Evolutionary conservation across 2,888 invertebrate species (phyloP).

Genomic region (Gisinianus flammeolus): DNA sequence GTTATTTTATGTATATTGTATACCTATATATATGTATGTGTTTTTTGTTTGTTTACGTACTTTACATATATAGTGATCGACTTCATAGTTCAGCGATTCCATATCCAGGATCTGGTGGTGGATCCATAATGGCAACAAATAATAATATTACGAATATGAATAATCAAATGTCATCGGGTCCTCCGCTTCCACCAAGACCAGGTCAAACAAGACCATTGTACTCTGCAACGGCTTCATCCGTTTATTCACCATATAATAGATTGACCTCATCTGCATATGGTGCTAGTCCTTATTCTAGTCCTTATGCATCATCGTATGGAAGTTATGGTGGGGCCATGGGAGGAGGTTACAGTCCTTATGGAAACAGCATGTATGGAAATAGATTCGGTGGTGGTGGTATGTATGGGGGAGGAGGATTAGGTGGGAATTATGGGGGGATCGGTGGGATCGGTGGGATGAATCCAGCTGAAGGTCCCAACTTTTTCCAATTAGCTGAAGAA

Average conservation of each 20-base stretch:
- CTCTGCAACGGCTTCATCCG: constrained; percentile 22
- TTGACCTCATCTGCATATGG: constrained; percentile 32
- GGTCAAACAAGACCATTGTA: constrained; percentile 52
- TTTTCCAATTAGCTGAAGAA: constrained; percentile 88
- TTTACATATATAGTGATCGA: constrained; percentile 46
- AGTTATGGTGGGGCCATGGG: constrained; percentile 38
- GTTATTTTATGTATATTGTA: neutral
- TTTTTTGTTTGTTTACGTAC: too few relatives aligned
- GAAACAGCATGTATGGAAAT: constrained; percentile 7
- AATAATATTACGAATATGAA: too few relatives aligned
- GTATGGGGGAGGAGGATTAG: constrained; percentile 4
- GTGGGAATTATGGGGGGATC: constrained; percentile 2
- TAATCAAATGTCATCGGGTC: constrained; percentile 30
- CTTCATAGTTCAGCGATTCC: constrained; percentile 56
- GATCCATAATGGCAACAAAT: constrained; percentile 17
- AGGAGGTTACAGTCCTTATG: neutral
- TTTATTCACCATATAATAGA: constrained; percentile 22
- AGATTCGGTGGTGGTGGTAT: neutral
- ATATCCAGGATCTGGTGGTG: constrained; percentile 48
- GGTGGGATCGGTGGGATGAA: constrained; percentile 41
- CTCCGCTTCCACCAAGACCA: constrained; percentile 56
- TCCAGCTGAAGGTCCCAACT: constrained; percentile 61
- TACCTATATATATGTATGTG: too few relatives aligned
- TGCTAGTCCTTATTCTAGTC: constrained; percentile 31
- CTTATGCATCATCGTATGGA: constrained; percentile 24